A percentile compares a stretch with the other conserved stretches of the same genome.
These are phyloP conservation scores for Saimiri boliviensis DNA, from an alignment of 2,113 vertebrate species.

Conservation along the genomic window DNA sequence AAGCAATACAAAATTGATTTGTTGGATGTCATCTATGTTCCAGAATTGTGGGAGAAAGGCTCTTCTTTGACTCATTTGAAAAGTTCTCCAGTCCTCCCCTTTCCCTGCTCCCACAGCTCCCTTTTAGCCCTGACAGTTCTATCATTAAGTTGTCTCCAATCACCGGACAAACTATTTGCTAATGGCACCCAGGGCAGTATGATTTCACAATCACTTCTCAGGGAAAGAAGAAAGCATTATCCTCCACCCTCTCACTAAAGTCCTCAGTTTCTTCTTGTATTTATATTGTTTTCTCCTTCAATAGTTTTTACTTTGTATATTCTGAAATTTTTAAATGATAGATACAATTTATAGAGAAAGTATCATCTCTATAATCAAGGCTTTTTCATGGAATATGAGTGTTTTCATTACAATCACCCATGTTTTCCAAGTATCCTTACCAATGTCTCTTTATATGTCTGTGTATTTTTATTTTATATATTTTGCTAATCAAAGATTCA, in stretches of 20 bases:
- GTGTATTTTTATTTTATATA: neutral
- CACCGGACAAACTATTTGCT: neutral
- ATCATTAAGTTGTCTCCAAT: neutral
- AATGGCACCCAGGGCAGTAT: neutral
- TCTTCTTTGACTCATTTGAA: neutral
- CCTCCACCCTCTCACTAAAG: neutral
- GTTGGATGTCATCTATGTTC: neutral
- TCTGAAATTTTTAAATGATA: neutral
- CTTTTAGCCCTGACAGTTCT: neutral
- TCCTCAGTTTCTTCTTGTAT: neutral
- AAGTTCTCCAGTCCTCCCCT: no score
- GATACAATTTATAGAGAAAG: neutral
- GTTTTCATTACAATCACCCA: neutral
- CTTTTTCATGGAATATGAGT: neutral
- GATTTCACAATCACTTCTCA: neutral
- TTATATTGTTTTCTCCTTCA: neutral
- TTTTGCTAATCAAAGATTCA: neutral
- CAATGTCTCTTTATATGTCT: neutral
- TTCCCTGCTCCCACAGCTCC: neutral
- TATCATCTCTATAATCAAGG: neutral
- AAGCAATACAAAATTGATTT: neutral
- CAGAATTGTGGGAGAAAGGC: neutral
- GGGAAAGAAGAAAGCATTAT: neutral
- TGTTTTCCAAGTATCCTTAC: neutral
- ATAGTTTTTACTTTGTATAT: neutral